Evolutionary conservation across 2,888 invertebrate genomes (phyloP).

Genomic region (Trilocha varians): DNA sequence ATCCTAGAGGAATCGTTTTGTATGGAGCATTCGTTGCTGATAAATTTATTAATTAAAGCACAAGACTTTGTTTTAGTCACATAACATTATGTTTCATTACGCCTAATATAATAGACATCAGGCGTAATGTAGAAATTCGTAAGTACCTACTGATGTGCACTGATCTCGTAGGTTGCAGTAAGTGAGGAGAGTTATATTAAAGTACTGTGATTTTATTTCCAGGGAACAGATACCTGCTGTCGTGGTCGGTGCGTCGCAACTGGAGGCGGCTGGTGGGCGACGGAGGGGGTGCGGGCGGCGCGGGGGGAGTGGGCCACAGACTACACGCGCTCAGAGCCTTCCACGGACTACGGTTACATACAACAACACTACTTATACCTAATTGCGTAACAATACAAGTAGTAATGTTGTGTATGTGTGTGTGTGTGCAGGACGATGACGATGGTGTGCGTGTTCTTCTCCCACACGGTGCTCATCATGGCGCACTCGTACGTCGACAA

Average conservation of each 20-base stretch:
- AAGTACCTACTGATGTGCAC: no score
- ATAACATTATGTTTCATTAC: no score
- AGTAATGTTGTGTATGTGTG: neutral
- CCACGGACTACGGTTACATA: conserved; percentile 46
- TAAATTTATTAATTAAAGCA: no score
- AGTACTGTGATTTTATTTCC: conserved; percentile 17
- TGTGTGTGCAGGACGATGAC: conserved; percentile 45
- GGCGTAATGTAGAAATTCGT: no score
- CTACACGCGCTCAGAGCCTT: conserved; percentile 47
- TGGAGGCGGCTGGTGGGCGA: conserved; percentile 40
- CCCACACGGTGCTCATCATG: conserved; percentile 46
- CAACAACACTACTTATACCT: neutral
- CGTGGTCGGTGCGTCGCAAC: conserved; percentile 51
- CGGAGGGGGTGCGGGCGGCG: conserved; percentile 8
- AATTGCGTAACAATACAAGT: neutral
- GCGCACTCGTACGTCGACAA: conserved; percentile 40
- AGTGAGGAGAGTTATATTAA: no score
- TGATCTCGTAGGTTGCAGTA: no score
- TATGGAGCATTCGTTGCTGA: no score
- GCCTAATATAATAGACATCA: no score
- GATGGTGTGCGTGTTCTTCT: conserved; percentile 57
- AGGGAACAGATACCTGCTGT: conserved; percentile 49
- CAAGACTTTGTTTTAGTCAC: no score
- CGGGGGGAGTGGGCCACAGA: conserved; percentile 37
- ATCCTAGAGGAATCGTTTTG: no score